Evolutionary conservation across 2,888 invertebrate genomes (phyloP).

Genomic region (Drosophila buzzatii): DNA sequence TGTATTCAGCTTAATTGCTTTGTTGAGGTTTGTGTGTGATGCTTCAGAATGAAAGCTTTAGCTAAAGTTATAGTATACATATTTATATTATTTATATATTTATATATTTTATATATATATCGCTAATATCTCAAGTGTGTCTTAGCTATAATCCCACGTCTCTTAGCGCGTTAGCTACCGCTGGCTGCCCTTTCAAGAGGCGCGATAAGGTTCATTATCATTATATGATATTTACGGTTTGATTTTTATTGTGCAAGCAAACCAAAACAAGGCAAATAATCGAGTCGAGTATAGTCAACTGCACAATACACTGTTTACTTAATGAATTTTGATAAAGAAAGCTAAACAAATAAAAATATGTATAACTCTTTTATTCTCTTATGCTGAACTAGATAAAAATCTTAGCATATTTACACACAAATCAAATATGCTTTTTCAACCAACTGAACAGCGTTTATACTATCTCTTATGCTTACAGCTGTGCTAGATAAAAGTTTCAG

Average conservation of each 20-base stretch:
- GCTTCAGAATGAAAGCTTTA: slow-evolving; percentile 11
- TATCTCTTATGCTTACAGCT: background rate
- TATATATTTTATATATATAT: background rate
- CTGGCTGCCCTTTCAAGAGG: background rate
- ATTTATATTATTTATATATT: background rate
- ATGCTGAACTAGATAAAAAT: too few species aligned
- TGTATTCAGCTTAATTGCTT: background rate
- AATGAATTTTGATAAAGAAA: background rate
- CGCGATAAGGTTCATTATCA: background rate
- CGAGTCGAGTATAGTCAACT: background rate
- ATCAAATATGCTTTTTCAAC: background rate
- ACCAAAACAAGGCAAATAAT: background rate
- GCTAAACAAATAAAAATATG: too few species aligned
- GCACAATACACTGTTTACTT: background rate
- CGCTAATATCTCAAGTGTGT: background rate
- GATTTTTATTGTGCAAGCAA: background rate
- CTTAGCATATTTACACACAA: too few species aligned
- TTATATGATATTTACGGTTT: slow-evolving; percentile 8
- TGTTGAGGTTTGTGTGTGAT: background rate
- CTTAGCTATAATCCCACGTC: slow-evolving; percentile 5
- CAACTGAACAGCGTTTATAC: background rate
- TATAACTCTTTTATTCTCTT: too few species aligned
- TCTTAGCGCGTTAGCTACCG: background rate
- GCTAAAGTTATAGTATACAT: background rate
- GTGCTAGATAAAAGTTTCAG: background rate